phyloP scores from a whole-genome alignment of 2,797 vertebrate genomes.

The Crotalus adamanteus region DNA sequence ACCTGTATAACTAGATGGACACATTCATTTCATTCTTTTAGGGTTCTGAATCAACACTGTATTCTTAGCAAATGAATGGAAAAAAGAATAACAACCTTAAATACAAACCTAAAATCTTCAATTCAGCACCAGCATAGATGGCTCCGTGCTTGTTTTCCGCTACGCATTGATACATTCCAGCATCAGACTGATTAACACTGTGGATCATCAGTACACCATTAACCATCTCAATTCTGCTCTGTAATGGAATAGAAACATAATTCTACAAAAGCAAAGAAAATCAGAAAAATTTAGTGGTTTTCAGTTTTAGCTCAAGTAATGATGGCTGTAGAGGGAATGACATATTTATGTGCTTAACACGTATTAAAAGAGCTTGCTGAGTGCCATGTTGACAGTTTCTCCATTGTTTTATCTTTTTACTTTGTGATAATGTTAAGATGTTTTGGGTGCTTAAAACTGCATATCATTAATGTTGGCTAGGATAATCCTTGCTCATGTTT shows the following conservation, averaged over 20 bases:
- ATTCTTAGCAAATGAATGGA: not conserved
- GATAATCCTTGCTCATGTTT: not conserved
- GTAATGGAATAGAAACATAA: conserved; percentile 63
- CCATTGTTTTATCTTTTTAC: not conserved
- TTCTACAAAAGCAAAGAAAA: conserved; percentile 41
- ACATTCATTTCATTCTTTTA: not conserved
- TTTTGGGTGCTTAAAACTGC: not conserved
- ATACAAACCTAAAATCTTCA: conserved; percentile 87
- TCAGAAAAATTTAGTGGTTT: not conserved
- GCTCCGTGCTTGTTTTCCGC: conserved; percentile 92
- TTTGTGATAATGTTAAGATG: not conserved
- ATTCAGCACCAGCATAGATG: conserved; percentile 86
- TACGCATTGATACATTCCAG: conserved; percentile 96
- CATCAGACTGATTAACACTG: conserved; percentile 84
- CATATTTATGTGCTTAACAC: conserved; percentile 4
- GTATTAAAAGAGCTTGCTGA: not conserved
- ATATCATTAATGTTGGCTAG: not conserved
- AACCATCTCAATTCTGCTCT: conserved; percentile 85
- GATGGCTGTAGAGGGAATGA: too few species aligned
- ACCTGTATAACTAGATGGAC: not conserved
- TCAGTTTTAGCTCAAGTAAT: not conserved
- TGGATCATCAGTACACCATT: conserved; percentile 87
- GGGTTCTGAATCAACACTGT: too few species aligned
- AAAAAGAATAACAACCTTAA: not conserved
- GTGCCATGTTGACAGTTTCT: not conserved